Conservation (phyloP, 2,797 vertebrate genomes). For the Falco columbarius region DNA sequence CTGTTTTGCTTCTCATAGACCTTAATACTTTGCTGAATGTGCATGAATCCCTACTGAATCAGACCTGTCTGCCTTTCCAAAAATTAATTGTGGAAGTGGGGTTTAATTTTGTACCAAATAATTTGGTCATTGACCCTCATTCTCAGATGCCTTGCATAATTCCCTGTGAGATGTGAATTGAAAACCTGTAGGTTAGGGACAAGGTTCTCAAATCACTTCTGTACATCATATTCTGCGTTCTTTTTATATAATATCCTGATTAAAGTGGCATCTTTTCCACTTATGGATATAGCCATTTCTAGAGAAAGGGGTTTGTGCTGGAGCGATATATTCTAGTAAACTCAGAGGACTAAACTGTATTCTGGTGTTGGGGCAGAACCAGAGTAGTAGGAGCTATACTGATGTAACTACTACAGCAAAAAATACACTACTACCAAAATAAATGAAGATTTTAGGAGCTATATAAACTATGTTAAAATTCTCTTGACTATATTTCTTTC, state of each 20-base stretch:
- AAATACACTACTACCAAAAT: background rate
- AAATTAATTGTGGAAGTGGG: background rate
- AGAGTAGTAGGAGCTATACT: background rate
- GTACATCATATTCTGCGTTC: background rate
- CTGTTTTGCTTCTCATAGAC: background rate
- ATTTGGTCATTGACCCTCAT: background rate
- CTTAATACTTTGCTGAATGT: background rate
- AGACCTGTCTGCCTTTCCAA: background rate
- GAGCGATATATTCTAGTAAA: background rate
- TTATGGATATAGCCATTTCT: background rate
- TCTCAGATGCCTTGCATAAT: background rate
- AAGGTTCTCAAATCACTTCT: background rate
- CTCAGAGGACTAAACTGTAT: background rate
- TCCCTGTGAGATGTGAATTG: background rate
- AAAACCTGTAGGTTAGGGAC: background rate
- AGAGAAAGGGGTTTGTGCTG: background rate
- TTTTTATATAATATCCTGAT: fast-evolving
- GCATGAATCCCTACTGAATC: background rate
- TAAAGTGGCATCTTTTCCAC: background rate
- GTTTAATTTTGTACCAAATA: background rate
- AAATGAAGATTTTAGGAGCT: background rate
- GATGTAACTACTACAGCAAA: background rate
- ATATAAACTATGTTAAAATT: background rate
- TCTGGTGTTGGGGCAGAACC: background rate
- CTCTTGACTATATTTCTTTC: background rate